Conservation (phyloP, 2,888 invertebrate species). For the Sphecodes monilicornis region DNA sequence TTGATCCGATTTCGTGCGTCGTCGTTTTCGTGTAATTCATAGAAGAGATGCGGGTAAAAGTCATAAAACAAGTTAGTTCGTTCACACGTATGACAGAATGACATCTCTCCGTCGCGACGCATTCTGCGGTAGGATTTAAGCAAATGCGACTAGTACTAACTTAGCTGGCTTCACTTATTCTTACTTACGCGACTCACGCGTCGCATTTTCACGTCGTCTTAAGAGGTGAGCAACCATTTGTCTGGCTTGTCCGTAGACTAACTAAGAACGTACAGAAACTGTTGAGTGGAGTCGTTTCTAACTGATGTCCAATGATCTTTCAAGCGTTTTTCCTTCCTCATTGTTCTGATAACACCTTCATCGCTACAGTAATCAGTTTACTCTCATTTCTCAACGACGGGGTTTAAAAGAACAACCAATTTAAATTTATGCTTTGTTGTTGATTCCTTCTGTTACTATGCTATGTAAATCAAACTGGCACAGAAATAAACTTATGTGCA, state of each 20-base stretch:
- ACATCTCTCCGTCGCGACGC: conserved; percentile 40
- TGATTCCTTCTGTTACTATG: not conserved
- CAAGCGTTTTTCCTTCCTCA: conserved; percentile 55
- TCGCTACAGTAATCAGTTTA: conserved; percentile 13
- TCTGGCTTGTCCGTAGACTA: conserved; percentile 76
- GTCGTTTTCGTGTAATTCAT: not conserved
- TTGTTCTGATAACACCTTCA: conserved; percentile 59
- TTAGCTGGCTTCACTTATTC: conserved; percentile 78
- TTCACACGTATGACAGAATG: conserved; percentile 43
- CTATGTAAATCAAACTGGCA: not conserved
- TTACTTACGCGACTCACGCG: conserved; percentile 74
- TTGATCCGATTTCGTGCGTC: not conserved
- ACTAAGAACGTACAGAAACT: conserved; percentile 59
- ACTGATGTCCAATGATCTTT: conserved; percentile 67
- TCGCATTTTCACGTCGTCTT: conserved; percentile 71
- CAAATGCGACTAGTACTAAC: conserved; percentile 71
- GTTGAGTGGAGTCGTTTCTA: conserved; percentile 58
- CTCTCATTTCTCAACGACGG: not conserved
- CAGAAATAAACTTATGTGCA: not conserved
- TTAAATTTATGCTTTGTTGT: not conserved
- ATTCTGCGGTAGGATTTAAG: conserved; percentile 72
- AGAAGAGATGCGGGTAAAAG: not conserved
- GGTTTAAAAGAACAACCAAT: not conserved
- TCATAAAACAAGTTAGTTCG: conserved; percentile 41
- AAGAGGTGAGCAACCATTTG: conserved; percentile 73